These are phyloP conservation scores for Todus mexicanus DNA, from an alignment of 2,797 vertebrate genomes.

Conservation along the genomic window DNA sequence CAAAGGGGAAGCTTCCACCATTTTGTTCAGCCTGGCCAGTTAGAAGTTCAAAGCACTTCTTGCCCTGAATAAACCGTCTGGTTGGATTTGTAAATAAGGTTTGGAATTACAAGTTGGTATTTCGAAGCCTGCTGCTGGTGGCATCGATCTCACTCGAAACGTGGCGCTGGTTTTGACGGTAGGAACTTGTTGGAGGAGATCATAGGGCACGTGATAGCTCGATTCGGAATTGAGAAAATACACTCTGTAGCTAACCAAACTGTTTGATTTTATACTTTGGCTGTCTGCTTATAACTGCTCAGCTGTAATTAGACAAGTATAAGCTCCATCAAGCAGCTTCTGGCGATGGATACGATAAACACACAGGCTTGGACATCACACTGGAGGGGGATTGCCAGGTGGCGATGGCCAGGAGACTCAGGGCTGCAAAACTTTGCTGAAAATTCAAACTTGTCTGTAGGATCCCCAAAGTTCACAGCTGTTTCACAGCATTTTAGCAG, in stretches of 20 bases:
- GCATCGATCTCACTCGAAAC: background rate
- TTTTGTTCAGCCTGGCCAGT: constrained; percentile 30
- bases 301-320: constrained; percentile 6
- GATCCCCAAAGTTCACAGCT: background rate
- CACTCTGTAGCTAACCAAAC: background rate
- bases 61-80: background rate
- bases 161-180: background rate
- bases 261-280: constrained; percentile 9
- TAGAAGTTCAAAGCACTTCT: constrained; percentile 8
- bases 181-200: background rate
- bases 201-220: background rate
- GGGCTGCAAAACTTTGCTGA: background rate
- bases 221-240: background rate
- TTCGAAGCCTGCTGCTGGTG: background rate
- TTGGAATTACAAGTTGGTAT: background rate
- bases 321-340: constrained; percentile 5
- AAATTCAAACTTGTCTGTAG: background rate
- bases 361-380: background rate
- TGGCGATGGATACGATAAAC: background rate
- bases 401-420: background rate
- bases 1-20: background rate
- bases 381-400: background rate
- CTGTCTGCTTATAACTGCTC: constrained; percentile 12
- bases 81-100: background rate
- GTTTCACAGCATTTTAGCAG: background rate